phyloP scores from a whole-genome alignment of 1,140 invertebrate species.

The Bombus superbus region DNA sequence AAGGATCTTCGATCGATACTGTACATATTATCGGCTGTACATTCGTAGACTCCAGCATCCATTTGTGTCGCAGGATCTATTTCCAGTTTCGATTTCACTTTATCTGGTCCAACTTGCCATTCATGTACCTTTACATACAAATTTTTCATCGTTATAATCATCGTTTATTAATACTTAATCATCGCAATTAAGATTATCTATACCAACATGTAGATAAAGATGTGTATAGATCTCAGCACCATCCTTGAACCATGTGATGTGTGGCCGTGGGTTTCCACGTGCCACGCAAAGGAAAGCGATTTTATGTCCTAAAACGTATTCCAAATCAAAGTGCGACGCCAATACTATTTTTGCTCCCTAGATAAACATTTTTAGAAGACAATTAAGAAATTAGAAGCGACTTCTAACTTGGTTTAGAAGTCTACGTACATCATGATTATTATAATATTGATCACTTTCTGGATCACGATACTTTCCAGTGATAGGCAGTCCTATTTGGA shows the following conservation, averaged over 20 bases:
- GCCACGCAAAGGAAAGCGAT: constrained; percentile 95
- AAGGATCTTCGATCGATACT: constrained; percentile 94
- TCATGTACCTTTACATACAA: constrained; percentile 89
- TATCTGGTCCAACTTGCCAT: constrained; percentile 91
- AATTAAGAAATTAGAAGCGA: background rate
- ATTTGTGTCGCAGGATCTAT: constrained; percentile 97
- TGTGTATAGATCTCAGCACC: constrained; percentile 94
- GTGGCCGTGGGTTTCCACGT: constrained; percentile 91
- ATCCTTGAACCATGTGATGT: constrained; percentile 97
- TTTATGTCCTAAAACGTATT: constrained; percentile 96
- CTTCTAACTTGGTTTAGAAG: background rate
- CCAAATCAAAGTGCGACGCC: constrained; percentile 95
- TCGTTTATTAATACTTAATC: background rate
- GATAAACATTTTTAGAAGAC: background rate
- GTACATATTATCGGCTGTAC: constrained; percentile 96
- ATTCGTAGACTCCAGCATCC: constrained; percentile 95
- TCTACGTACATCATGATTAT: constrained; percentile 91
- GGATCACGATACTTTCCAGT: constrained; percentile 93
- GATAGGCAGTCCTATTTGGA: constrained; percentile 92
- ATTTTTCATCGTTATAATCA: background rate
- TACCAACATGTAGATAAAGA: constrained; percentile 92
- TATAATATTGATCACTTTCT: constrained; percentile 94
- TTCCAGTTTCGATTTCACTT: constrained; percentile 95
- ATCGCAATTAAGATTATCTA: background rate
- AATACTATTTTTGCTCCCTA: constrained; percentile 95